Conservation (phyloP, 1,140 invertebrate genomes). For the Diabrotica undecimpunctata region DNA sequence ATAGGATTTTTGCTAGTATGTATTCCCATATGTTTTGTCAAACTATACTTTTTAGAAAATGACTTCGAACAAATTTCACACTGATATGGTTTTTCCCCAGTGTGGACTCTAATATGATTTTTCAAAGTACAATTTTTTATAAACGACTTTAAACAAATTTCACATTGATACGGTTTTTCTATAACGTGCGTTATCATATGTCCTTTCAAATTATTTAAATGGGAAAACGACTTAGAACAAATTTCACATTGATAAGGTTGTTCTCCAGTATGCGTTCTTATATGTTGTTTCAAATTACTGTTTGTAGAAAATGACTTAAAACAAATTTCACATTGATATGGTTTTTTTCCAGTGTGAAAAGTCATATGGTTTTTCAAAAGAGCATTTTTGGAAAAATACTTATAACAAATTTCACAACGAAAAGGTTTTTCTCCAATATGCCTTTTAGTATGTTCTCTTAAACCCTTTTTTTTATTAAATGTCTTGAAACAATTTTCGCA, state of each 20-base stretch:
- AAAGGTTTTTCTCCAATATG: conserved; percentile 55
- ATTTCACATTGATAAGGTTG: conserved; percentile 20
- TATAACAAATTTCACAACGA: conserved; percentile 53
- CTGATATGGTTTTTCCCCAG: conserved; percentile 2
- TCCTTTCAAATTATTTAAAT: conserved; percentile 16
- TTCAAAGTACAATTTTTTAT: conserved; percentile 17
- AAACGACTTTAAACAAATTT: conserved; percentile 20
- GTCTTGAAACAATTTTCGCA: conserved; percentile 49
- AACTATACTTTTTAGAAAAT: not conserved
- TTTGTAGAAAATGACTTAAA: no score
- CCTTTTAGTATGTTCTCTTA: conserved; percentile 49
- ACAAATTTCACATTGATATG: no score
- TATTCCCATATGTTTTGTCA: not conserved
- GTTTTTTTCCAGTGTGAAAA: no score
- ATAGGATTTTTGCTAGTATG: not conserved
- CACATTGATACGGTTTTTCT: conserved; percentile 24
- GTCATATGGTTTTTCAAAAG: no score
- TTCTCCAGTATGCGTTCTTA: conserved; percentile 25
- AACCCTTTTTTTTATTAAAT: conserved; percentile 8
- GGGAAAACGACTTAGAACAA: conserved; percentile 18
- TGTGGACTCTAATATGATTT: conserved; percentile 10
- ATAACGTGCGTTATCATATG: conserved; percentile 23
- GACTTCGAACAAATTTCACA: conserved; percentile 7
- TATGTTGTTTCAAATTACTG: conserved; percentile 33
- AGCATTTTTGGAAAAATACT: conserved; percentile 47